Conservation (phyloP, 2,113 vertebrate species). For the Neomonachus schauinslandi region DNA sequence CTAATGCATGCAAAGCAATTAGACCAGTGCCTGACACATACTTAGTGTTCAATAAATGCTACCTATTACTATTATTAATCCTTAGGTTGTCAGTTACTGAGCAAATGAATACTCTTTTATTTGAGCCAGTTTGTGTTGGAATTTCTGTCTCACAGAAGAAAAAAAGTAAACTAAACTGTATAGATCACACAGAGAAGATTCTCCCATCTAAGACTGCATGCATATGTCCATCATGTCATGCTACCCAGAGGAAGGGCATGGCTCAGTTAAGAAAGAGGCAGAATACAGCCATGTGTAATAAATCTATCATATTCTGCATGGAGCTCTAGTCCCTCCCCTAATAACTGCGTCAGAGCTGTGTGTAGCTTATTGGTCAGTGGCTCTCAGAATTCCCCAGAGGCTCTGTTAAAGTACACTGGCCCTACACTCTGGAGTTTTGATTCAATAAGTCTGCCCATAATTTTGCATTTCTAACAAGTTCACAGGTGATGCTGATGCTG, state of each 20-base stretch:
- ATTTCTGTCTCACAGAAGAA: neutral
- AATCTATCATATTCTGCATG: neutral
- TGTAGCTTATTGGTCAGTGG: neutral
- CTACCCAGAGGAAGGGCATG: neutral
- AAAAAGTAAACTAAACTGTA: neutral
- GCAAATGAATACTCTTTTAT: neutral
- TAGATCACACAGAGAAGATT: neutral
- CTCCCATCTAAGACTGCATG: neutral
- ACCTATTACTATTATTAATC: neutral
- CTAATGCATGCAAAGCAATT: neutral
- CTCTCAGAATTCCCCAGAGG: neutral
- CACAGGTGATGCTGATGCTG: neutral
- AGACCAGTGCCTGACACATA: neutral
- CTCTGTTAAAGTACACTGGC: neutral
- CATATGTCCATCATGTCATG: neutral
- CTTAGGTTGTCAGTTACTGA: neutral
- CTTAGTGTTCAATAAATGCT: neutral
- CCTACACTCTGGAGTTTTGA: neutral
- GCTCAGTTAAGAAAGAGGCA: neutral
- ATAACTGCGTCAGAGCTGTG: neutral
- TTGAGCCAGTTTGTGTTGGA: neutral
- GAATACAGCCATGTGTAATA: neutral
- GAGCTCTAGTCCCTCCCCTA: neutral
- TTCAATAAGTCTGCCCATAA: neutral
- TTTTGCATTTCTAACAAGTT: neutral